Evolutionary conservation across 2,888 invertebrate genomes (phyloP).

Genomic region (Microctonus brassicae): DNA sequence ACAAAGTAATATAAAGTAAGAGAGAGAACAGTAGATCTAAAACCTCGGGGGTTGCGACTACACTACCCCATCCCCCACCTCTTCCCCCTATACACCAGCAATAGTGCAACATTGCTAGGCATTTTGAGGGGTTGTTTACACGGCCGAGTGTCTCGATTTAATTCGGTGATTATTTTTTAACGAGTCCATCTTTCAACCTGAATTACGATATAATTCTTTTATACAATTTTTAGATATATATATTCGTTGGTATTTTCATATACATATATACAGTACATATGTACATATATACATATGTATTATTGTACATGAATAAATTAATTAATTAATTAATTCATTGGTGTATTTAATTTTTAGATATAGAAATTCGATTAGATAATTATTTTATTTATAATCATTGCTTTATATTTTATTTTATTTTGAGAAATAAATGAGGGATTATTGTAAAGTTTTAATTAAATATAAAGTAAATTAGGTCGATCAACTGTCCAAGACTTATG

Average conservation of each 20-base stretch:
- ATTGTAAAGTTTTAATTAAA: constrained; percentile 61
- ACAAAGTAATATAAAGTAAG: neutral
- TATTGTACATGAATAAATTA: neutral
- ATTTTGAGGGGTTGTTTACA: constrained; percentile 65
- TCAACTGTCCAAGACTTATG: constrained; percentile 51
- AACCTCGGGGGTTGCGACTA: constrained; percentile 36
- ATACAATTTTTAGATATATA: neutral
- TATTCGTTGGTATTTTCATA: neutral
- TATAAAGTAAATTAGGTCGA: constrained; percentile 66
- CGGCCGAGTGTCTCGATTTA: constrained; percentile 64
- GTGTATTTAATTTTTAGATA: no score
- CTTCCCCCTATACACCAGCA: constrained; percentile 39
- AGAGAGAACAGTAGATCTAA: constrained; percentile 20
- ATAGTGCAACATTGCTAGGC: constrained; percentile 27
- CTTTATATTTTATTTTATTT: neutral
- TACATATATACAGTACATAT: no score
- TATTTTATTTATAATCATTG: neutral
- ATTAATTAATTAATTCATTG: neutral
- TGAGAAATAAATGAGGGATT: no score
- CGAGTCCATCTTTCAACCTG: constrained; percentile 52
- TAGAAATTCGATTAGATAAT: neutral
- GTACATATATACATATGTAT: neutral
- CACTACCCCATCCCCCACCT: no score
- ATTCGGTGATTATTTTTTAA: constrained; percentile 70
- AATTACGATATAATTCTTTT: constrained; percentile 25